Conservation (phyloP, 2,797 vertebrate genomes). For the Apodemus agrarius region DNA sequence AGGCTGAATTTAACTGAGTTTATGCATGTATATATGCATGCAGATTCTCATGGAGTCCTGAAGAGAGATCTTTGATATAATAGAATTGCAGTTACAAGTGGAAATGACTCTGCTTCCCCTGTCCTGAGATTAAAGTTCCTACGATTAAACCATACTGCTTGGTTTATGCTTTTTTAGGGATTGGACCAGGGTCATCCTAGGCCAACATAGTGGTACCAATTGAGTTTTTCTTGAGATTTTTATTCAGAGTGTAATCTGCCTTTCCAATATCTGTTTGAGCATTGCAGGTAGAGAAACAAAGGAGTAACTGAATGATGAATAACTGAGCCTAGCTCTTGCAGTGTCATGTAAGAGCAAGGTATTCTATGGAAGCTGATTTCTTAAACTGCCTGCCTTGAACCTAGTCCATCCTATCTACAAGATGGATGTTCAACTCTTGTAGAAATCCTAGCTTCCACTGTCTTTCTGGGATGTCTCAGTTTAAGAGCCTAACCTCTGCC, state of each 20-base stretch:
- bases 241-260: not conserved
- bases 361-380: not conserved
- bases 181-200: not conserved
- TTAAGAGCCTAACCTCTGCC: not conserved
- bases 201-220: not conserved
- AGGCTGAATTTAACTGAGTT: not conserved
- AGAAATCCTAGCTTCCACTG: not conserved
- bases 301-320: not conserved
- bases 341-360: not conserved
- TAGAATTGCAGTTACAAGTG: not conserved
- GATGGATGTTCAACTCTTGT: not conserved
- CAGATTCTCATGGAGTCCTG: not conserved
- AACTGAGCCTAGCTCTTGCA: not conserved
- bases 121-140: not conserved
- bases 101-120: not conserved
- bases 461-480: not conserved
- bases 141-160: not conserved
- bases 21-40: not conserved
- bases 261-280: not conserved
- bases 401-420: not conserved
- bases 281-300: not conserved
- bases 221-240: not conserved
- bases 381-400: not conserved
- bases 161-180: not conserved
- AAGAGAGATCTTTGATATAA: too few species aligned